These are phyloP conservation scores for Dastarcus helophoroides DNA, from an alignment of 2,888 invertebrate genomes.

Conservation along the genomic window DNA sequence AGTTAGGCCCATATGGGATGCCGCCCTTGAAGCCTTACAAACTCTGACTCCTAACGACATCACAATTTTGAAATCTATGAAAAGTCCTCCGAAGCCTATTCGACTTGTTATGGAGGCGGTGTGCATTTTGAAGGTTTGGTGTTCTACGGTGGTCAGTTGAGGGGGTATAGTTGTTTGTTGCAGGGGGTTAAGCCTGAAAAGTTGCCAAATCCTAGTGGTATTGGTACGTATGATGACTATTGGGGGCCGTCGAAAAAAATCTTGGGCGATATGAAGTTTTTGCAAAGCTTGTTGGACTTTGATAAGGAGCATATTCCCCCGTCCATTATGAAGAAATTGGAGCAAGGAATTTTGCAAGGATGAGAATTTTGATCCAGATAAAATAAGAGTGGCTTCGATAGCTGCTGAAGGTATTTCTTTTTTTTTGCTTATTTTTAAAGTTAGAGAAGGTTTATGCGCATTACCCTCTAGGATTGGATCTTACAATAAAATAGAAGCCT, in stretches of 20 bases:
- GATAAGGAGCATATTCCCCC: conserved; percentile 91
- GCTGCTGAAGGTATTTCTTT: conserved; percentile 79
- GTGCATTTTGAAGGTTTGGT: conserved; percentile 79
- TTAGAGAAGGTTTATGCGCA: not conserved
- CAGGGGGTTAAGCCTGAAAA: conserved; percentile 81
- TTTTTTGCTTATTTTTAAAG: conserved; percentile 2
- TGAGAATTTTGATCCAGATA: conserved; percentile 85
- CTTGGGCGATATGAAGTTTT: conserved; percentile 82
- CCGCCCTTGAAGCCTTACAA: conserved; percentile 76
- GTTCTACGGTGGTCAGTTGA: no score
- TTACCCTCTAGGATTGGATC: no score
- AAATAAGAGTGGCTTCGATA: conserved; percentile 73
- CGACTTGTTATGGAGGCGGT: conserved; percentile 91
- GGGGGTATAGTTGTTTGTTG: not conserved
- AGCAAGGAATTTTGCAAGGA: conserved; percentile 70
- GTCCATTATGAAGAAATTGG: conserved; percentile 70
- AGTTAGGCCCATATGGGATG: conserved; percentile 82
- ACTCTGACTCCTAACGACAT: conserved; percentile 85
- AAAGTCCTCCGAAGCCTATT: conserved; percentile 84
- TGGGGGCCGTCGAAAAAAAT: conserved; percentile 87
- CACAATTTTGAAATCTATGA: conserved; percentile 91
- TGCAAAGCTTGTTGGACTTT: conserved; percentile 75
- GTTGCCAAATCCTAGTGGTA: conserved; percentile 69
- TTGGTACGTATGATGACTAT: conserved; percentile 80
- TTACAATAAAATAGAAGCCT: no score